Conservation (phyloP, 2,888 invertebrate genomes). For the Agriopis marginaria region DNA sequence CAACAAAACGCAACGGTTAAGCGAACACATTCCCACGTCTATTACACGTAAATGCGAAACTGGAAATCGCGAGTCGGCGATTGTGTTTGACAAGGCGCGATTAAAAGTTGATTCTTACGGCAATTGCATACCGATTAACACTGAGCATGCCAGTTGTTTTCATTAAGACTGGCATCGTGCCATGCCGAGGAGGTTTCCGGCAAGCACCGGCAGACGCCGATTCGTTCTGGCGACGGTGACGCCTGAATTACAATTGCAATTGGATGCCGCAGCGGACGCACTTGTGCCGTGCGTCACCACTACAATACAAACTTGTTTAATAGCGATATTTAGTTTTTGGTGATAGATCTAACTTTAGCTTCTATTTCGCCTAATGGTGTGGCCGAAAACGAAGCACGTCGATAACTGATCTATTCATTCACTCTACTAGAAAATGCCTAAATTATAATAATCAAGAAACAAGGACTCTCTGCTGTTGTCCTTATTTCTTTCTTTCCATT, state of each 20-base stretch:
- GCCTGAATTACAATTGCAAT: conserved; percentile 75
- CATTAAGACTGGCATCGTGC: conserved; percentile 75
- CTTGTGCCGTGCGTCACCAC: conserved; percentile 71
- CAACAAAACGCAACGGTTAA: conserved; percentile 57
- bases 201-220: conserved; percentile 69
- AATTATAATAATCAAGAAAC: too few relatives aligned
- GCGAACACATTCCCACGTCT: conserved; percentile 68
- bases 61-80: conserved; percentile 9
- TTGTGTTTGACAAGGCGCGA: neutral
- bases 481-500: too few relatives aligned
- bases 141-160: conserved; percentile 63
- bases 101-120: conserved; percentile 29
- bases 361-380: too few relatives aligned
- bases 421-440: too few relatives aligned
- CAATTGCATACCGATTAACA: conserved; percentile 59
- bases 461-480: too few relatives aligned
- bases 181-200: conserved; percentile 76
- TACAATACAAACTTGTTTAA: conserved; percentile 47
- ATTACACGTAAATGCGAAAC: conserved; percentile 55
- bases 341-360: neutral
- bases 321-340: neutral
- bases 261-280: conserved; percentile 64
- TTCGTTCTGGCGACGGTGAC: conserved; percentile 75
- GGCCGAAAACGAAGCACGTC: too few relatives aligned
- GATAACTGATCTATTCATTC: too few relatives aligned